Conservation (phyloP, 2,888 invertebrate genomes). For the Chymomyza fuscimana region DNA sequence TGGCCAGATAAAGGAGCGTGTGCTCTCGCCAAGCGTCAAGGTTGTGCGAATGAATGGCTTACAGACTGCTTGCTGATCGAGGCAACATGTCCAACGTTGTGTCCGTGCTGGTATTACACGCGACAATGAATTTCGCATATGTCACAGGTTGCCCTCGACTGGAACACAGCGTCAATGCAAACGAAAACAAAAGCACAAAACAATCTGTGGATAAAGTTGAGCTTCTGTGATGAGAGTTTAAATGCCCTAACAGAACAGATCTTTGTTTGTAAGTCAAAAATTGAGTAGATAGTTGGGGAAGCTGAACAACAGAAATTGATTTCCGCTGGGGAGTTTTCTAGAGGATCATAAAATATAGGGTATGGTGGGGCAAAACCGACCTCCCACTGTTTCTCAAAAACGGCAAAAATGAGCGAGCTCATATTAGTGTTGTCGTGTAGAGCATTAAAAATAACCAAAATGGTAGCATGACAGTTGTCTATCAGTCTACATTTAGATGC, state of each 20-base stretch:
- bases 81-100: slow-evolving; percentile 49
- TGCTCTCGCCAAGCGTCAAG: slow-evolving; percentile 46
- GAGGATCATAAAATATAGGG: no score
- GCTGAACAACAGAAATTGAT: no score
- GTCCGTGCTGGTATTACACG: slow-evolving; percentile 45
- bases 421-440: no score
- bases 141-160: slow-evolving; percentile 52
- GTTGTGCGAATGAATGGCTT: slow-evolving; percentile 47
- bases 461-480: no score
- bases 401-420: no score
- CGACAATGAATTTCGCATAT: slow-evolving; percentile 77
- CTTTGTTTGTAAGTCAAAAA: no score
- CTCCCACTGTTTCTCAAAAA: no score
- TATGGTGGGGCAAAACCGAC: no score
- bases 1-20: slow-evolving; percentile 43
- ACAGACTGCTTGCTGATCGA: slow-evolving; percentile 31
- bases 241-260: background rate
- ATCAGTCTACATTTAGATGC: no score
- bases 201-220: background rate
- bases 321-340: no score
- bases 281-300: no score
- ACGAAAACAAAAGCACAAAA: slow-evolving; percentile 16
- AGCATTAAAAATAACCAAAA: no score
- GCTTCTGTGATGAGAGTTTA: background rate
- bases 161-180: slow-evolving; percentile 1